Evolutionary conservation across 2,113 vertebrate species (phyloP), one percentile per base, ranked within the genome.

Genomic region (Apus apus): DNA sequence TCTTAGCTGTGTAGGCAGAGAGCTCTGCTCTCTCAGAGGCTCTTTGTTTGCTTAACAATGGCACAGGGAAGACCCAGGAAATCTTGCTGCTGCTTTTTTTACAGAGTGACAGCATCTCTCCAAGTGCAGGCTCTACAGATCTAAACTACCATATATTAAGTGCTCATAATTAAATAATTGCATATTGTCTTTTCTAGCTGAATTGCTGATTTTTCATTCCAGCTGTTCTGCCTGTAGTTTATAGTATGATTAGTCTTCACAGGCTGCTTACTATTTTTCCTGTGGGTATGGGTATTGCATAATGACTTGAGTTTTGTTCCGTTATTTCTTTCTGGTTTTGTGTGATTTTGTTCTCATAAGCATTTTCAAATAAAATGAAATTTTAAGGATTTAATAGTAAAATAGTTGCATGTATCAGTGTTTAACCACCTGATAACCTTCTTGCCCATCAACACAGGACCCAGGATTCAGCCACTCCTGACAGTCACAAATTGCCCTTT

Each of bases 151-250:
- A 38, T 46, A 38, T 66, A 74, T 58, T 90, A 92, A 85, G 88
- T 86, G 67, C 65, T 86, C 38, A 76, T 82, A 71, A 96, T 94
- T 91, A 92, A 93, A 87, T 96, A 94, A 96, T 90, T 94, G 15
- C 70, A 88, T 30, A 75, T 84, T 92, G 45, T 70, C 45, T 90
- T 95, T 92, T 89, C 57, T 85, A 56, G 76, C 30, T 89, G 93
- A 95, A 94, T 80, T 86, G 92, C 58, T 94, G 64, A 95, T 92
- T 92, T 96, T 25, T 95, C 18, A 51, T 89, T 95, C 57, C 76
- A 87, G 40, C 62, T 94, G 62, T 90, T 94, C 66, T 87, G 66
- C 70, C 65, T 56, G 40, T 45, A 68, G 65, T 77, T 74, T 85
- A 22, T 32, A 65, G 36, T 48, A 66, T 1, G 10, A 65, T 89